Percentiles rank a stretch among this genome's conserved stretches.
These are phyloP conservation scores for Nothobranchius furzeri DNA, from an alignment of 2,113 vertebrate genomes.

Conservation along the genomic window DNA sequence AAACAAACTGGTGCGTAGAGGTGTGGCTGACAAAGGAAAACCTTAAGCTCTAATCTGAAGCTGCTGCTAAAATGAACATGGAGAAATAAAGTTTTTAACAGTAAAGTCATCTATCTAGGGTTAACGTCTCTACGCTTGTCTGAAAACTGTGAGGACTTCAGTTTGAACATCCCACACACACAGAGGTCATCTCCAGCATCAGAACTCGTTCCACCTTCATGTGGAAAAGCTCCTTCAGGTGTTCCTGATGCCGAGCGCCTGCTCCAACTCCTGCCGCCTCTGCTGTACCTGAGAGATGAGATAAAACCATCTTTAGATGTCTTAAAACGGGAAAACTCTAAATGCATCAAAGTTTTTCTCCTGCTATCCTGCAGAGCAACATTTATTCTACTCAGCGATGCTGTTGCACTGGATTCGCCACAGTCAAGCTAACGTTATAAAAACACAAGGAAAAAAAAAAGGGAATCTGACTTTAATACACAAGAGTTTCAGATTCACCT, in stretches of 20 bases:
- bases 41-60: constrained; percentile 11
- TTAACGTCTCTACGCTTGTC: constrained; percentile 39
- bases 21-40: constrained; percentile 1
- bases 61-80: constrained; percentile 10
- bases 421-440: no score
- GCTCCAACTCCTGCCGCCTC: constrained; percentile 95
- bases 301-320: neutral
- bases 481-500: no score
- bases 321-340: no score
- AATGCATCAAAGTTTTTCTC: no score
- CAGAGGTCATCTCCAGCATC: constrained; percentile 13
- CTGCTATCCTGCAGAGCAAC: no score
- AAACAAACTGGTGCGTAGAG: constrained; percentile 38
- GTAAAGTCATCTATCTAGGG: constrained; percentile 48
- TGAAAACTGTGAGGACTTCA: constrained; percentile 33
- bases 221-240: constrained; percentile 71
- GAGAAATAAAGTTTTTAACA: constrained; percentile 23
- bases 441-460: no score
- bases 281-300: constrained; percentile 89
- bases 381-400: no score
- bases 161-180: constrained; percentile 30
- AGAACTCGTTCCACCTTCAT: neutral
- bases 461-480: no score
- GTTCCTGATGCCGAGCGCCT: constrained; percentile 97
- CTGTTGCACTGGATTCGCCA: no score